Conservation (phyloP, 2,113 vertebrate genomes). For the Ctenomys sociabilis region DNA sequence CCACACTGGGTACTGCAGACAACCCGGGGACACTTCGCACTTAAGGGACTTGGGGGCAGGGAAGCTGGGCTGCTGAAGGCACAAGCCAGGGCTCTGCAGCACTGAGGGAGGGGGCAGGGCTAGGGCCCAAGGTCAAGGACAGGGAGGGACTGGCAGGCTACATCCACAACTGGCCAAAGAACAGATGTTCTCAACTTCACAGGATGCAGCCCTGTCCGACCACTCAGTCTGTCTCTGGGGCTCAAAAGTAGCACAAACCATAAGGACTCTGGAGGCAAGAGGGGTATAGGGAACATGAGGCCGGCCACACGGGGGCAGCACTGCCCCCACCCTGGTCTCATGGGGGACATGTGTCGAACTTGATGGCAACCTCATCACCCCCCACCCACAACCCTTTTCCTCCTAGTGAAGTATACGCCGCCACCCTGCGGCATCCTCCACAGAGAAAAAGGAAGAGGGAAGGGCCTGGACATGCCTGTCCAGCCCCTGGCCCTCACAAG, state of each 20-base stretch:
- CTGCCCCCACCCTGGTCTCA: not conserved
- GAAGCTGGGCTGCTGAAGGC: not conserved
- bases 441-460: not conserved
- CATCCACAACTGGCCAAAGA: not conserved
- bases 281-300: not conserved
- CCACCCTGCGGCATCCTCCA: not conserved
- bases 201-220: not conserved
- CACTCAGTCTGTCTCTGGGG: not conserved
- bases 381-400: not conserved
- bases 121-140: not conserved
- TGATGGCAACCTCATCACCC: not conserved
- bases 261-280: not conserved
- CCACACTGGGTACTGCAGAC: not conserved
- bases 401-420: not conserved
- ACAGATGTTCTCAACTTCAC: accelerated
- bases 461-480: not conserved
- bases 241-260: too few species aligned
- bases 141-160: too few species aligned
- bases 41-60: not conserved
- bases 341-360: not conserved
- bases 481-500: not conserved
- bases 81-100: not conserved
- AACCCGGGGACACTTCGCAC: not conserved
- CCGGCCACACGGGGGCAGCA: not conserved
- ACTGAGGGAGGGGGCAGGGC: accelerated